Conservation (phyloP, 1,140 invertebrate species). For the Parasteatoda tepidariorum region DNA sequence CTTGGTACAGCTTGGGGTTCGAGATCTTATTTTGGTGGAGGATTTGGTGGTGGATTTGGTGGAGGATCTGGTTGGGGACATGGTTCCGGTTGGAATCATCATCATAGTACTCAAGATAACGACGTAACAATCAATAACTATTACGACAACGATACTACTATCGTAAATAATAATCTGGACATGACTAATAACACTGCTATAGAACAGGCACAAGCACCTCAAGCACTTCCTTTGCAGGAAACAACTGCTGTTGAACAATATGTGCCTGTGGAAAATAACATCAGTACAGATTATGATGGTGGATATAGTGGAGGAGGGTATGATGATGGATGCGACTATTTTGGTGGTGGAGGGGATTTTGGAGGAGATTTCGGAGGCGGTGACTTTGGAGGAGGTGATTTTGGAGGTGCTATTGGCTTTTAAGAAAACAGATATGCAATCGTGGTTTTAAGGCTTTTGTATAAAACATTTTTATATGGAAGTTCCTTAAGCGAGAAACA, state of each 20-base stretch:
- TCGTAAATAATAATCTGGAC: constrained; percentile 43
- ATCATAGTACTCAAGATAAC: background rate
- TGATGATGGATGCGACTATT: background rate
- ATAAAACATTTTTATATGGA: too few relatives aligned
- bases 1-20: constrained; percentile 27
- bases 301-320: background rate
- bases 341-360: background rate
- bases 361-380: constrained; percentile 17
- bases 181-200: constrained; percentile 21
- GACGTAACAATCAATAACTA: constrained; percentile 44
- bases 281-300: background rate
- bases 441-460: too few relatives aligned
- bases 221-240: background rate
- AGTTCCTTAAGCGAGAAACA: too few relatives aligned
- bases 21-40: background rate
- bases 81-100: background rate
- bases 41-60: background rate
- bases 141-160: constrained; percentile 40
- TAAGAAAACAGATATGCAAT: too few relatives aligned
- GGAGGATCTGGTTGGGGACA: background rate
- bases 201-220: background rate
- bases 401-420: too few relatives aligned
- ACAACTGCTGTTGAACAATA: background rate
- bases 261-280: background rate
- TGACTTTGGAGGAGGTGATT: constrained; percentile 43